Evolutionary conservation across 92 coral and sea anemone species (phyloP).

Genomic region (Micromussa lordhowensis): DNA sequence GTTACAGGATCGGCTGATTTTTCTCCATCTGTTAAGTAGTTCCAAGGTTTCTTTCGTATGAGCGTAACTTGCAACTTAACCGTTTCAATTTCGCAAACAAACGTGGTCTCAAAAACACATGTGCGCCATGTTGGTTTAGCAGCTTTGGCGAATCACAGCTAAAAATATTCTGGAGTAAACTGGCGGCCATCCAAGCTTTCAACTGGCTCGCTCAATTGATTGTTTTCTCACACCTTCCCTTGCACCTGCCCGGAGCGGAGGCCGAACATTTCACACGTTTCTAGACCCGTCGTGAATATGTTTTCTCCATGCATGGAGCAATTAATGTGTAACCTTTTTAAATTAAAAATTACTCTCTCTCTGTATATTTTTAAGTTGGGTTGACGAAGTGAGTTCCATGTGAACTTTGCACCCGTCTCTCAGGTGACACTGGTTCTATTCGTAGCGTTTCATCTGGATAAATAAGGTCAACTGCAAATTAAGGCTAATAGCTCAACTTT

Average conservation of each 20-base stretch:
- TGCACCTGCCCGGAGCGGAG: conserved; percentile 17
- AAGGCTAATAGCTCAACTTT: no score
- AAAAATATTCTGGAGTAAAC: conserved; percentile 24
- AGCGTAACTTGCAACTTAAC: background rate
- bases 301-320: background rate
- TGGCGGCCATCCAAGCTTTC: conserved; percentile 15
- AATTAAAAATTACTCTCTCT: background rate
- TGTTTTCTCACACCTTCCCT: background rate
- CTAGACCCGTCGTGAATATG: background rate
- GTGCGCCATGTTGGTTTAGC: background rate
- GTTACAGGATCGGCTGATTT: background rate
- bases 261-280: background rate
- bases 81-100: background rate
- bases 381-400: background rate
- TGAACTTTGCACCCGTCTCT: background rate
- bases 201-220: background rate
- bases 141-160: conserved; percentile 13
- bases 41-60: background rate
- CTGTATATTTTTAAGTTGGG: background rate
- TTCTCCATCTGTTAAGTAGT: background rate
- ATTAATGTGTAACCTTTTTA: background rate
- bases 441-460: background rate
- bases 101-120: conserved; percentile 10
- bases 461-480: background rate
- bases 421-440: background rate